Evolutionary conservation across 2,113 vertebrate genomes (phyloP).

Genomic region (Python bivittatus): DNA sequence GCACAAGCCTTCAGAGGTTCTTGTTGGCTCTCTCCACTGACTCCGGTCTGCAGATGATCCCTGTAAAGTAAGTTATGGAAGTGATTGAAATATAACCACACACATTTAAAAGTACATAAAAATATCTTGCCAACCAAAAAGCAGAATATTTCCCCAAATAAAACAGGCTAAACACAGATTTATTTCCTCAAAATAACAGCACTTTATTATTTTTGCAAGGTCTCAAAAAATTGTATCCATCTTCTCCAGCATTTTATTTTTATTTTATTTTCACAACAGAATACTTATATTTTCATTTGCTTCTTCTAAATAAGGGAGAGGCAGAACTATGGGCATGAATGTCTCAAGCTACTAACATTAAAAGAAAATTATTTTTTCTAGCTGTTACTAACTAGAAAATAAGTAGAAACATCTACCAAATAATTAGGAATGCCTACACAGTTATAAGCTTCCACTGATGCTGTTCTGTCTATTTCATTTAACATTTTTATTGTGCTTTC

Average conservation of each 20-base stretch:
- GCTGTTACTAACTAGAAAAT: neutral
- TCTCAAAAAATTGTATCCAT: neutral
- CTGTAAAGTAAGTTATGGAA: slow-evolving; percentile 69
- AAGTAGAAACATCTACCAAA: neutral
- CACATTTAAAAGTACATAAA: neutral
- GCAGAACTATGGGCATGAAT: neutral
- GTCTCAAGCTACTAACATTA: neutral
- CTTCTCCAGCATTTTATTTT: neutral
- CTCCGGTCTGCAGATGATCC: slow-evolving; percentile 94
- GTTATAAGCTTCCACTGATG: neutral
- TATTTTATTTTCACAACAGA: neutral
- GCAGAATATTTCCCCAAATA: neutral
- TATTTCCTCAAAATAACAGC: neutral
- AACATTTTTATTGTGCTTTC: neutral
- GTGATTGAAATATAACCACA: neutral
- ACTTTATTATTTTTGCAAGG: neutral
- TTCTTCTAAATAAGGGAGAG: neutral
- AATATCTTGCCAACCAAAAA: neutral
- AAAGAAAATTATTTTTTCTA: neutral
- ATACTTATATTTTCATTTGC: neutral
- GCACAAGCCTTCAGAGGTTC: slow-evolving; percentile 89
- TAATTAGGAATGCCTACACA: neutral
- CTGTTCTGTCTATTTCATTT: neutral
- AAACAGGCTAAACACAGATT: neutral
- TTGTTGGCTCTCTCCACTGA: slow-evolving; percentile 94